Evolutionary conservation across 1,140 invertebrate species (phyloP).

Genomic region (Tribolium madens): DNA sequence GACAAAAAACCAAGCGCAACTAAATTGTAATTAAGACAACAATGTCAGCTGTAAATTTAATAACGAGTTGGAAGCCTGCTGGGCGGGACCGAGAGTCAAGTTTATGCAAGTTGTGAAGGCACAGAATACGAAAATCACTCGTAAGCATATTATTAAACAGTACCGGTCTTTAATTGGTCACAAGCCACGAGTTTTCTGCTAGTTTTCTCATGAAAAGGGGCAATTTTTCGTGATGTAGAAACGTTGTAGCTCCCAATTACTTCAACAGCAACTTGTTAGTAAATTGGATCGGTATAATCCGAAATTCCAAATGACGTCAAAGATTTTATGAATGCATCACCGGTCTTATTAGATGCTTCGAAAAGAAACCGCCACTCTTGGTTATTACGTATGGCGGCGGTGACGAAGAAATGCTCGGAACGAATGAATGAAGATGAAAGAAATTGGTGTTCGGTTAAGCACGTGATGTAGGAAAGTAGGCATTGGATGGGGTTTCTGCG

Average conservation of each 20-base stretch:
- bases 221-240: background rate
- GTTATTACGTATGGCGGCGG: constrained; percentile 24
- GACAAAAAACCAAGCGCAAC: constrained; percentile 33
- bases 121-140: no score
- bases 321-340: constrained; percentile 31
- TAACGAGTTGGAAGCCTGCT: constrained; percentile 23
- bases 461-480: constrained; percentile 49
- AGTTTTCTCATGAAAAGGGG: background rate
- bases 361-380: constrained; percentile 38
- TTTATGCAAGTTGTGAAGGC: constrained; percentile 28
- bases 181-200: background rate
- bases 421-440: constrained; percentile 54
- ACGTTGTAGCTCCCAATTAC: constrained; percentile 26
- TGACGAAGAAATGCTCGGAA: constrained; percentile 5
- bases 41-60: constrained; percentile 36
- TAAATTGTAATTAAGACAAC: constrained; percentile 38
- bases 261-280: background rate
- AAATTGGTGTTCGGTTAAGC: constrained; percentile 52
- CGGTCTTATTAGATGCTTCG: constrained; percentile 34
- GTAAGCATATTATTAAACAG: no score
- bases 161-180: no score
- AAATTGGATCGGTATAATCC: constrained; percentile 42
- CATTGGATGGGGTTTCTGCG: constrained; percentile 27
- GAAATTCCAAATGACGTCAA: constrained; percentile 38
- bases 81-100: constrained; percentile 12